Evolutionary conservation across 2,888 invertebrate species (phyloP).

Genomic region (Pachycephus smyrnensis): DNA sequence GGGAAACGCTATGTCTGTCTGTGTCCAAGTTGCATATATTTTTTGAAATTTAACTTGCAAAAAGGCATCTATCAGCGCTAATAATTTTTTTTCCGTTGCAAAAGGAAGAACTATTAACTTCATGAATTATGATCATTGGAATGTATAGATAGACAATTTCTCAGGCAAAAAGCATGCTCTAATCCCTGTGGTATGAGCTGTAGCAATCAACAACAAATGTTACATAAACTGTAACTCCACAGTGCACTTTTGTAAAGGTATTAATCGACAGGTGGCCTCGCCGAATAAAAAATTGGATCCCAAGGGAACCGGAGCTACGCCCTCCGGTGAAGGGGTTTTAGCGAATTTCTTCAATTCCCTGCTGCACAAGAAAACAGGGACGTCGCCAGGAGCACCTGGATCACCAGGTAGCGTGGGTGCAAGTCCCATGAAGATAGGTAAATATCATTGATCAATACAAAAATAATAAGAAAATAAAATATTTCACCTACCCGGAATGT

Average conservation of each 20-base stretch:
- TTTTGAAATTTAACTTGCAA: background rate
- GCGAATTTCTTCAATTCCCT: constrained; percentile 99
- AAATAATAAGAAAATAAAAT: background rate
- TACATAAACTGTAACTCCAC: background rate
- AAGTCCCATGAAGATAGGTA: constrained; percentile 55
- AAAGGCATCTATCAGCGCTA: background rate
- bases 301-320: constrained; percentile 72
- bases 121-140: background rate
- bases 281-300: constrained; percentile 77
- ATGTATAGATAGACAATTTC: background rate
- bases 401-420: constrained; percentile 67
- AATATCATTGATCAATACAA: constrained; percentile 12
- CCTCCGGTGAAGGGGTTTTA: constrained; percentile 91
- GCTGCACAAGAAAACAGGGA: constrained; percentile 91
- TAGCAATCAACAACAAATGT: background rate
- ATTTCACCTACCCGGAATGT: background rate
- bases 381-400: constrained; percentile 72
- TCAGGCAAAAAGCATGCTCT: constrained; percentile 54
- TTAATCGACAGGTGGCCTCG: constrained; percentile 65
- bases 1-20: background rate
- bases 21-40: too few relatives aligned
- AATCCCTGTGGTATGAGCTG: constrained; percentile 58
- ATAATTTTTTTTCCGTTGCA: background rate
- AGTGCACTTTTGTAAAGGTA: background rate
- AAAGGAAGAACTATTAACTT: background rate